Evolutionary conservation across 1,140 invertebrate genomes (phyloP).

Genomic region (Pristionchus pacificus): DNA sequence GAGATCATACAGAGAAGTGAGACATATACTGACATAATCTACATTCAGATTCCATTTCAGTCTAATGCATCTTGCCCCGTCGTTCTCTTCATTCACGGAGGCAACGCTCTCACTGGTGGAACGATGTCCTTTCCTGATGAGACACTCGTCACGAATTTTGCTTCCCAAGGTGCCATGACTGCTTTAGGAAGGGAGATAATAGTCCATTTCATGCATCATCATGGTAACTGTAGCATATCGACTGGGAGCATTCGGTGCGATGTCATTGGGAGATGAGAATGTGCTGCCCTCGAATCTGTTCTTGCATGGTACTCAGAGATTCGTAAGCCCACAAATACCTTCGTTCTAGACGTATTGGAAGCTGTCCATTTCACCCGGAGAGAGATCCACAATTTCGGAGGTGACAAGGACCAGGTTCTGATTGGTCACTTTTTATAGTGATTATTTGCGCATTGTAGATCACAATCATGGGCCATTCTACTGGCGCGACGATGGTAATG

Average conservation of each 20-base stretch:
- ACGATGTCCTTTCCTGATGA: background rate
- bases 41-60: background rate
- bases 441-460: background rate
- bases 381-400: background rate
- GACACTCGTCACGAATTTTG: background rate
- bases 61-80: background rate
- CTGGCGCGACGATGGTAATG: background rate
- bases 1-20: background rate
- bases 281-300: background rate
- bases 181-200: background rate
- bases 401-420: background rate
- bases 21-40: background rate
- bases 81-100: background rate
- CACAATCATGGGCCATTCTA: background rate
- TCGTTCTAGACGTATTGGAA: background rate
- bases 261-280: background rate
- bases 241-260: background rate
- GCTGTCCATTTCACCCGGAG: background rate
- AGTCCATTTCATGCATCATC: background rate
- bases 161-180: background rate
- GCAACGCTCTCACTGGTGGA: background rate
- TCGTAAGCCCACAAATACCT: background rate
- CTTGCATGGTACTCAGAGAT: background rate
- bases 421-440: background rate
- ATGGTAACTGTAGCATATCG: background rate